Conservation (phyloP, 2,113 vertebrate genomes). For the Leucopsar rothschildi region DNA sequence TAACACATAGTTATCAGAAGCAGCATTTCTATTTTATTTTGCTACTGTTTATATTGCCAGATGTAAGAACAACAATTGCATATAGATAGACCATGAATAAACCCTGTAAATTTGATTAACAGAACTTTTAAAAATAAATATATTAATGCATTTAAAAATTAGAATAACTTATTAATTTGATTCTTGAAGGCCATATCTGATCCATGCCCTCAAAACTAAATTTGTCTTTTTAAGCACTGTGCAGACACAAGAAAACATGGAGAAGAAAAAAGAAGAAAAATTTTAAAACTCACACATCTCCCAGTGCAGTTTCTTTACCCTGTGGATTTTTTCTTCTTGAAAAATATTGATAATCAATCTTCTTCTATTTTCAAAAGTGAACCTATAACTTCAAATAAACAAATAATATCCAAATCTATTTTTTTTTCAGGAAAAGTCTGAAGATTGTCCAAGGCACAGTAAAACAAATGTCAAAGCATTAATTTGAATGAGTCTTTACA, state of each 20-base stretch:
- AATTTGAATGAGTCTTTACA: not conserved
- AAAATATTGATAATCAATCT: not conserved
- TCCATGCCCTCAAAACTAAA: not conserved
- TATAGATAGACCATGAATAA: not conserved
- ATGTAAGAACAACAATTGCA: not conserved
- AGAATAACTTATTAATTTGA: not conserved
- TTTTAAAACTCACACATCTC: accelerated
- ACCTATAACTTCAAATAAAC: not conserved
- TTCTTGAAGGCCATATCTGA: not conserved
- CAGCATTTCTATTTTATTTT: not conserved
- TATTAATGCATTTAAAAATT: not conserved
- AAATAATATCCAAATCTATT: not conserved
- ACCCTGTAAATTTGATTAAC: not conserved
- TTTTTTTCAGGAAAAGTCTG: not conserved
- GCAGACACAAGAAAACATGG: not conserved
- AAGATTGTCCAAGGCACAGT: not conserved
- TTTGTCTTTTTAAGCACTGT: not conserved
- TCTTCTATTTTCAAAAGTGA: not conserved
- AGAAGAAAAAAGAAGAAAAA: not conserved
- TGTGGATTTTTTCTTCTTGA: not conserved
- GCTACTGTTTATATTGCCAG: not conserved
- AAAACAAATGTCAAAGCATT: not conserved
- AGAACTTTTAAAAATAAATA: not conserved
- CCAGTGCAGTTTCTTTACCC: not conserved
- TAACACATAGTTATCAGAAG: not conserved